Percentiles rank a stretch among this genome's conserved stretches.
These are phyloP conservation scores for Ctenopoma kingsleyae DNA, from an alignment of 2,797 vertebrate genomes.

Conservation along the genomic window DNA sequence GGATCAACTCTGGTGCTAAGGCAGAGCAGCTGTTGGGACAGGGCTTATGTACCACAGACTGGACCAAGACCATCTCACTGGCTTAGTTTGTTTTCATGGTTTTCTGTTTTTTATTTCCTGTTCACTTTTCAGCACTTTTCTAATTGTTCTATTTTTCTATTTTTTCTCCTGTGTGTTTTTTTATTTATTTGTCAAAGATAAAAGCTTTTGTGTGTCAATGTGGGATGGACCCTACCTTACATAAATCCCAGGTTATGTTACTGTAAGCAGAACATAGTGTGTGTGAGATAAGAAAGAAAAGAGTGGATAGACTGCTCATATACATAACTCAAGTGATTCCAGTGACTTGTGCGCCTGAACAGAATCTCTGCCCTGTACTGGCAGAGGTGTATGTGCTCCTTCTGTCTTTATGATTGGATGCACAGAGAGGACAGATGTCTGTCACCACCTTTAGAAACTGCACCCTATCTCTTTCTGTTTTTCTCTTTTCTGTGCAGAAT, in stretches of 20 bases:
- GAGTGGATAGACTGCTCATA: slow-evolving; percentile 28
- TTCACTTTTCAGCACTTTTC: slow-evolving; percentile 23
- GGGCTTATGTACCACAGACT: slow-evolving; percentile 53
- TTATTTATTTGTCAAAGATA: slow-evolving; percentile 20
- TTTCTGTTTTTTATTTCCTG: slow-evolving; percentile 7
- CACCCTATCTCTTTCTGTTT: slow-evolving; percentile 24
- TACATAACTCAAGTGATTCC: slow-evolving; percentile 31
- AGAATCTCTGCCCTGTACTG: slow-evolving; percentile 10
- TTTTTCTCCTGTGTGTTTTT: slow-evolving; percentile 9
- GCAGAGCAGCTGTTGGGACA: slow-evolving; percentile 26
- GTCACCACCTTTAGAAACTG: slow-evolving; percentile 23
- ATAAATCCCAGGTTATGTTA: slow-evolving; percentile 62
- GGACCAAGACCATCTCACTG: slow-evolving; percentile 68
- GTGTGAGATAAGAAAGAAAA: slow-evolving; percentile 13
- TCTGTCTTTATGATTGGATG: slow-evolving; percentile 1
- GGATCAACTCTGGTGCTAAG: slow-evolving; percentile 65
- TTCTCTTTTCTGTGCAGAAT: slow-evolving; percentile 34
- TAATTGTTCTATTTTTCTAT: slow-evolving; percentile 40
- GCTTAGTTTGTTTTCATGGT: slow-evolving; percentile 22
- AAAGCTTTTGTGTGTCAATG: slow-evolving; percentile 27
- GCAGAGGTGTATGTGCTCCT: slow-evolving; percentile 14
- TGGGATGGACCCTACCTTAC: slow-evolving; percentile 60
- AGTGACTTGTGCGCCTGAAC: neutral
- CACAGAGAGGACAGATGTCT: neutral
- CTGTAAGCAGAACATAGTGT: slow-evolving; percentile 47